Percentiles rank a stretch among this genome's conserved stretches.
phyloP scores from a whole-genome alignment of 2,113 vertebrate species.

The Pteruthius melanotis region DNA sequence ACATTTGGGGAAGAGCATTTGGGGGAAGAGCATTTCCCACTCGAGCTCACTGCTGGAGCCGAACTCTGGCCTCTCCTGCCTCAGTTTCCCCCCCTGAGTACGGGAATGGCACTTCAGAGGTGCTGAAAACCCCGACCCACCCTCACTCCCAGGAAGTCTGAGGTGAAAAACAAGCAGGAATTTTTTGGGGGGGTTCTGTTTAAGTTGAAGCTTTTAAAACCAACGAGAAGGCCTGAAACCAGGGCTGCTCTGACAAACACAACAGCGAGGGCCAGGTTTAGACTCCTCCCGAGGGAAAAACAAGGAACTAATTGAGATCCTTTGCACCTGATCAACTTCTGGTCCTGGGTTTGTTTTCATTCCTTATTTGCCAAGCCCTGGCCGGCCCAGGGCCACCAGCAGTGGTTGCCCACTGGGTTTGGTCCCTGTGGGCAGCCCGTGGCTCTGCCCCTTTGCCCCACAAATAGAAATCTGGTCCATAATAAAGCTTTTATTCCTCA shows the following conservation, averaged over 20 bases:
- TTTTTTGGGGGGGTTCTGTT: background rate
- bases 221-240: background rate
- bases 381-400: background rate
- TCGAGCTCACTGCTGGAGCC: background rate
- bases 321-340: background rate
- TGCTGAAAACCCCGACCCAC: background rate
- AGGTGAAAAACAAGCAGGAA: background rate
- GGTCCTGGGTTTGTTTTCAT: background rate
- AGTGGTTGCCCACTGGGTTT: background rate
- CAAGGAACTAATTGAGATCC: background rate
- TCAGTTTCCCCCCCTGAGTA: background rate
- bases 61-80: background rate
- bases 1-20: too few species aligned
- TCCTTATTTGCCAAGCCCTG: background rate
- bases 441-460: background rate
- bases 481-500: background rate
- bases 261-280: background rate
- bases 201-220: background rate
- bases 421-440: background rate
- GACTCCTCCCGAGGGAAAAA: background rate
- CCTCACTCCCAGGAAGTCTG: rapidly evolving
- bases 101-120: background rate
- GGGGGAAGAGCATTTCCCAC: background rate
- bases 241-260: background rate
- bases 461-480: background rate